Percentiles rank a stretch among this genome's conserved stretches.
Evolutionary conservation across 35 echinoderm and acorn worm species (phyloP).

Genomic region (Lytechinus pictus): DNA sequence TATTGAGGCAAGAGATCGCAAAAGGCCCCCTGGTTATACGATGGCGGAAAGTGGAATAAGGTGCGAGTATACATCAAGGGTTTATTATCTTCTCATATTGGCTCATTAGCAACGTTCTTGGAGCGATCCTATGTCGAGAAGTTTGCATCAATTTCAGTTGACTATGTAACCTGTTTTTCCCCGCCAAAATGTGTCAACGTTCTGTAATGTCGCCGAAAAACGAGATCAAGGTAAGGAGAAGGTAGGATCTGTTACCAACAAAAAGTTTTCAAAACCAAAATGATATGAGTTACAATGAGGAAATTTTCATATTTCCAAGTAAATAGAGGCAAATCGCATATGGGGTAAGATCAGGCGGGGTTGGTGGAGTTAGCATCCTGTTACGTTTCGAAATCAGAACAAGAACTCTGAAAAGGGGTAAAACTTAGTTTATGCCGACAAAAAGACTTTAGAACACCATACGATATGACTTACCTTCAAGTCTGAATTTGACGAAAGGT

Average conservation of each 20-base stretch:
- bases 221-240: not conserved
- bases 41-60: not conserved
- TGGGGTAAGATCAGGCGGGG: too few species aligned
- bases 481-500: not conserved
- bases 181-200: not conserved
- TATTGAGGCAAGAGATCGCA: not conserved
- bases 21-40: not conserved
- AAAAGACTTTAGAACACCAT: too few species aligned
- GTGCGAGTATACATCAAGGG: not conserved
- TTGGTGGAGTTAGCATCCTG: too few species aligned
- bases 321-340: too few species aligned
- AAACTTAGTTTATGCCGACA: too few species aligned
- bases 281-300: too few species aligned
- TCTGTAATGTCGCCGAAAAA: not conserved
- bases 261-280: not conserved
- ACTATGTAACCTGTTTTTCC: not conserved
- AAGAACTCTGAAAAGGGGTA: too few species aligned
- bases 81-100: not conserved
- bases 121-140: not conserved
- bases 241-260: not conserved
- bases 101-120: not conserved
- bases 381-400: too few species aligned
- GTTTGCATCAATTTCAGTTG: not conserved
- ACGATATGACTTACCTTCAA: not conserved
- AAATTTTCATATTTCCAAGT: too few species aligned